A percentile compares a stretch with the other conserved stretches of the same genome.
Evolutionary conservation across 2,797 vertebrate species (phyloP).

Genomic region (Manis javanica): DNA sequence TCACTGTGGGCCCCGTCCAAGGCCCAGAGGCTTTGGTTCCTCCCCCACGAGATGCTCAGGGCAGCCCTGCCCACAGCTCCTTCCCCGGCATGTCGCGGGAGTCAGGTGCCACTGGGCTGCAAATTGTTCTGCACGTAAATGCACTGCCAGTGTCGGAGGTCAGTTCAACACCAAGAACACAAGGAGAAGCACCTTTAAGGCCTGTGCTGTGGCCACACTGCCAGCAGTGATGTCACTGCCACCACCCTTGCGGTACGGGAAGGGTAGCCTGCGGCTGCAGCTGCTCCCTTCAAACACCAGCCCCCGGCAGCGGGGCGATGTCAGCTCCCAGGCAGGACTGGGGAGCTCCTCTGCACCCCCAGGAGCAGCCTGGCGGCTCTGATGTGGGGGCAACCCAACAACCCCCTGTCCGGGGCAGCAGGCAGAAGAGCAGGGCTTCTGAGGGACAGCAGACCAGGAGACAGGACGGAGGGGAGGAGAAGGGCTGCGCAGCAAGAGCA

Average conservation of each 20-base stretch:
- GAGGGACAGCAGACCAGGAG: neutral
- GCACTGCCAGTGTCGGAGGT: neutral
- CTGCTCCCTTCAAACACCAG: neutral
- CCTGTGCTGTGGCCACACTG: neutral
- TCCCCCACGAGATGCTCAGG: neutral
- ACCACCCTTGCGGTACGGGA: neutral
- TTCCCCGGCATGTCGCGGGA: neutral
- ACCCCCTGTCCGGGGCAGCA: too few relatives aligned
- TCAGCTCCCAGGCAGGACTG: neutral
- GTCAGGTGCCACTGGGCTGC: neutral
- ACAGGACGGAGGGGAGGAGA: neutral
- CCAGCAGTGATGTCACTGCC: neutral
- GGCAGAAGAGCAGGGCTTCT: neutral
- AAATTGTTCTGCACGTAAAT: neutral
- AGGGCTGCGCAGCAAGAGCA: neutral
- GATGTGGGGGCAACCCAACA: neutral
- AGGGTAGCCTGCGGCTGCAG: neutral
- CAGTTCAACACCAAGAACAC: neutral
- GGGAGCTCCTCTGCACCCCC: accelerated
- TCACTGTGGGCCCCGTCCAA: neutral
- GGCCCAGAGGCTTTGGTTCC: neutral
- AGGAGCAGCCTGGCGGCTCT: neutral
- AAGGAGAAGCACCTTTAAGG: neutral
- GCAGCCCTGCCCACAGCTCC: neutral
- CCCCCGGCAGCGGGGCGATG: neutral